Base-by-base conservation (phyloP, 2,888 invertebrate genomes). In the Prosapia bicincta region DNA sequence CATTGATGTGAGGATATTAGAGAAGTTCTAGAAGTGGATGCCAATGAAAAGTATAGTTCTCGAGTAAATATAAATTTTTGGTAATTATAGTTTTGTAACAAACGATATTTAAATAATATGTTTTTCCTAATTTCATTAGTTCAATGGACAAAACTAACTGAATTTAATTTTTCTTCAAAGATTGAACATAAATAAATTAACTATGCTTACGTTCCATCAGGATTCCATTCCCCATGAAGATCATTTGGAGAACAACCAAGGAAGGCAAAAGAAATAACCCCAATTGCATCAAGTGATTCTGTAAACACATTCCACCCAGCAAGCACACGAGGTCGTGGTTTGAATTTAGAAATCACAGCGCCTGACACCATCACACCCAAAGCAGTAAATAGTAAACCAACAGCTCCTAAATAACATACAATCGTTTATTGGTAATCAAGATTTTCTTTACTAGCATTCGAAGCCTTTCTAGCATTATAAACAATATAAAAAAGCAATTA, bases 221-320 rank as follows among this genome's bases (percentile, higher is more conserved):
- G 66, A 23, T 77, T 0, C 80, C 80, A n/a, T 78, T 75, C 77
- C 0, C 81, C 81, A 23, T 79, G 78, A 26, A 80, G 74, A 24
- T 79, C 80, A 30, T 81, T 79, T 10, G 69, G 72, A n/a, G 81
- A 77, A 69, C 85, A 85, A 9, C 83, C 83, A 15, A 85, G 72
- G 76, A 83, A 82, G 6, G 83, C 81, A 76, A 82, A 83, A 9
- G 79, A 74, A 13, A 82, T 75, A 25, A 82, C 80, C 3, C 81
- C 81, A 0, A 82, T 76, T 13, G 83, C 82, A 54, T 83, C 81
- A 3, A 82, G 71, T 5, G 83, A 74, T 30, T 83, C 84, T 0
- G 82, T 81, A 1, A 83, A 26, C 0, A 83, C 82, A 75, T 83
- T 84, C 81, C 83, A 84, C 10, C 79, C 81, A 1, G 83, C 82